Conservation (phyloP, 2,113 vertebrate species). For the Burhinus oedicnemus region DNA sequence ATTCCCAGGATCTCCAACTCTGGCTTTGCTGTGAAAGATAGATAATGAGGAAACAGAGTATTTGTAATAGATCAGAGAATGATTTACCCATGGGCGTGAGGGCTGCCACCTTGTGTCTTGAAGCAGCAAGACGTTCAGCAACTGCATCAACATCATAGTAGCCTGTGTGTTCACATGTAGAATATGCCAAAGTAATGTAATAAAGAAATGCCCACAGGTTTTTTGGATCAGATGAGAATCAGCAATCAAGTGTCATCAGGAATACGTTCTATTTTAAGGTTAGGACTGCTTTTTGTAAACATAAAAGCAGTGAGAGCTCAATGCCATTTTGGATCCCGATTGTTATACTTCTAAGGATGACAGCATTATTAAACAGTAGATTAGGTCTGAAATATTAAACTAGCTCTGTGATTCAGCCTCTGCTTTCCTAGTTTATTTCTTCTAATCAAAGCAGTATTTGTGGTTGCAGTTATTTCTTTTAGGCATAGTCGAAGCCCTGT, state of each 20-base stretch:
- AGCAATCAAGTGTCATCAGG: neutral
- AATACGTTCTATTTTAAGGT: neutral
- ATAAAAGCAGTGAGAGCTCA: neutral
- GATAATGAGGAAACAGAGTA: neutral
- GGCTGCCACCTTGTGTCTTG: neutral
- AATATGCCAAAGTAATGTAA: too few species aligned
- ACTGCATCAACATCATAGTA: neutral
- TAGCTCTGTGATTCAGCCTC: neutral
- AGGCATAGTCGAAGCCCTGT: neutral
- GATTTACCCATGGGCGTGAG: neutral
- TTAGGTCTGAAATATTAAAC: slow-evolving; percentile 3
- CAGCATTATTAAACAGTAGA: neutral
- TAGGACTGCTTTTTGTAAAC: neutral
- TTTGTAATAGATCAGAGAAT: neutral
- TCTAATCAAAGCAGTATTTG: neutral
- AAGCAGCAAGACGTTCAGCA: neutral
- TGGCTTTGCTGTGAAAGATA: neutral
- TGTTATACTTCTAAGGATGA: neutral
- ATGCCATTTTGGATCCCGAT: neutral
- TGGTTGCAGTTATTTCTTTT: neutral
- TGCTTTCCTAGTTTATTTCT: neutral
- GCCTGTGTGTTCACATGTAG: neutral
- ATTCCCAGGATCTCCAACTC: neutral
- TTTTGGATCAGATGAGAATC: neutral
- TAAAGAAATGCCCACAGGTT: neutral